These are phyloP conservation scores for Cyphomyrmex costatus DNA, from an alignment of 1,140 invertebrate genomes.

Conservation along the genomic window DNA sequence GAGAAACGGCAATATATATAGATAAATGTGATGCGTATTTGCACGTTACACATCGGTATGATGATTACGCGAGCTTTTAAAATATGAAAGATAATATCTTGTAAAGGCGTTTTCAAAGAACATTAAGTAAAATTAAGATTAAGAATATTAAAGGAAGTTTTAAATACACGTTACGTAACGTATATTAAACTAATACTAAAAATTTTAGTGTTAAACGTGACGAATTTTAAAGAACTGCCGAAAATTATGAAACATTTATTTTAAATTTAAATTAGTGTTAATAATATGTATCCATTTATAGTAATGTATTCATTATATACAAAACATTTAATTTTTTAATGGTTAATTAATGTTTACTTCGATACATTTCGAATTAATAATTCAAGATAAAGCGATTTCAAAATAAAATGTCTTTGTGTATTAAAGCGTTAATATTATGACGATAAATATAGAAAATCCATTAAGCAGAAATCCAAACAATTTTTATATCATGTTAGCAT, in stretches of 20 bases:
- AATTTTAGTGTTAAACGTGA: neutral
- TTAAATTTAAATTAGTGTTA: neutral
- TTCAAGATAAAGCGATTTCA: neutral
- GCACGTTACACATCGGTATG: neutral
- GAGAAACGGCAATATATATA: neutral
- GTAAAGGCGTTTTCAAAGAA: neutral
- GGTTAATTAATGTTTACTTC: neutral
- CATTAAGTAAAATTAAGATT: neutral
- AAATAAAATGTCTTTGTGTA: neutral
- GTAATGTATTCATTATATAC: neutral
- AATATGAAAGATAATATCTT: conserved; percentile 14
- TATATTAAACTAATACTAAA: conserved; percentile 12
- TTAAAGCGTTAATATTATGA: neutral
- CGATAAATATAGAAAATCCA: neutral
- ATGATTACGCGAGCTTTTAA: conserved; percentile 31
- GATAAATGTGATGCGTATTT: neutral
- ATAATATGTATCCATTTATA: neutral
- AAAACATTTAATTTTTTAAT: neutral
- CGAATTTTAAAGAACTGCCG: neutral
- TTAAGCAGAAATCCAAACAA: neutral
- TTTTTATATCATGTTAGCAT: neutral
- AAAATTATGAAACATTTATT: neutral
- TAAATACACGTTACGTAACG: neutral
- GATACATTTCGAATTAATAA: neutral
- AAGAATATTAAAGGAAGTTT: neutral